phyloP scores from a whole-genome alignment of 2,113 vertebrate species.

The Ptilorrhoa leucosticta region DNA sequence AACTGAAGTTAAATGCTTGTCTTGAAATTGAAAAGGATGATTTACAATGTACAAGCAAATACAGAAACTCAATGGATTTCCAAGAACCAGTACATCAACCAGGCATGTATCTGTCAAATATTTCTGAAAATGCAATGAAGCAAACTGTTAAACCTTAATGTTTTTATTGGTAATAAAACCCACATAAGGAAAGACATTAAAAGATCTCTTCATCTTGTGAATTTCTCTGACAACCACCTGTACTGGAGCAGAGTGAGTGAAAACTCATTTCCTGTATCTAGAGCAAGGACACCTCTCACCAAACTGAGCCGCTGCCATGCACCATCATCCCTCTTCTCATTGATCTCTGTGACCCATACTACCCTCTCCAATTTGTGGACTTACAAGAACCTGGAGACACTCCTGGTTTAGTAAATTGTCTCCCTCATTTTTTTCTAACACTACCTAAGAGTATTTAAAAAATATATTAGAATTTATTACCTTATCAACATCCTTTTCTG shows the following conservation, averaged over 20 bases:
- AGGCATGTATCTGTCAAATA: background rate
- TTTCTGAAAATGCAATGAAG: slow-evolving; percentile 29
- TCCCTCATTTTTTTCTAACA: background rate
- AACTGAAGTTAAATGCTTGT: background rate
- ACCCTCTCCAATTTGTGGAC: background rate
- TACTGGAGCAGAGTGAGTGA: background rate
- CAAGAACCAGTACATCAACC: background rate
- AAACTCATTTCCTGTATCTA: background rate
- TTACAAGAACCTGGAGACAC: background rate
- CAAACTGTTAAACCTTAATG: background rate
- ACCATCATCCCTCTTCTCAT: background rate
- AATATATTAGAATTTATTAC: background rate
- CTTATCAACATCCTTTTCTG: background rate
- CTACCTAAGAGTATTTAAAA: background rate
- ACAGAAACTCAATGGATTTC: background rate
- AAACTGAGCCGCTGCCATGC: background rate
- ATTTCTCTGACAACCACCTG: background rate
- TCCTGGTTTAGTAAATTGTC: background rate
- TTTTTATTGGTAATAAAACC: slow-evolving; percentile 10
- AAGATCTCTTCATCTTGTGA: background rate
- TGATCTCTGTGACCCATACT: background rate
- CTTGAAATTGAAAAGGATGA: background rate
- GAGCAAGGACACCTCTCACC: background rate
- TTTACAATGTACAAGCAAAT: background rate
- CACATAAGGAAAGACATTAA: background rate